Conservation (phyloP, 2,888 invertebrate genomes). For the Diploptera punctata region DNA sequence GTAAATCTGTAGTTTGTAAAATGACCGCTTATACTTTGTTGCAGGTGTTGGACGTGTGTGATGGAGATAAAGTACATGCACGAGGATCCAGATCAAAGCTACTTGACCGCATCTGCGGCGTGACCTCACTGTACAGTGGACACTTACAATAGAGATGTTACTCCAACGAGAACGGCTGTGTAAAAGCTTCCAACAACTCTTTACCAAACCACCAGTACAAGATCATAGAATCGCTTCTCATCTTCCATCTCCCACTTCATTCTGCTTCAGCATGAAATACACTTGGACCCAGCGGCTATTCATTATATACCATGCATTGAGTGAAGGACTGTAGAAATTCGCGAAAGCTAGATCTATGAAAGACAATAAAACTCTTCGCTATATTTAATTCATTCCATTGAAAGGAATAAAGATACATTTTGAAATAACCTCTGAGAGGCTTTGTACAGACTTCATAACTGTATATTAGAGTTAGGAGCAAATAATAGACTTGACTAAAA, state of each 20-base stretch:
- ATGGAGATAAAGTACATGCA: background rate
- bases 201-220: background rate
- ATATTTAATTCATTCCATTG: background rate
- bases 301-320: no score
- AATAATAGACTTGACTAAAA: no score
- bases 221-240: background rate
- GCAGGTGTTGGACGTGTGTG: background rate
- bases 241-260: background rate
- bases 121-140: slow-evolving; percentile 11
- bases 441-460: no score
- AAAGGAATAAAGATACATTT: background rate
- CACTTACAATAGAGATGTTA: background rate
- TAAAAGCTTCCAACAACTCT: background rate
- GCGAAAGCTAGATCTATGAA: no score
- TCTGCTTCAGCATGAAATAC: background rate
- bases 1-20: no score
- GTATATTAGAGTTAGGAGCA: no score
- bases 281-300: no score
- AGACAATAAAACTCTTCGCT: no score
- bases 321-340: no score
- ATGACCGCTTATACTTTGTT: no score
- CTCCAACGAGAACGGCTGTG: background rate
- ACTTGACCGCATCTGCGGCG: background rate
- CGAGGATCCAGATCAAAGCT: background rate
- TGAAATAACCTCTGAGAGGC: background rate